phyloP scores from a whole-genome alignment of 2,888 invertebrate species.

The Nasonia oneida region DNA sequence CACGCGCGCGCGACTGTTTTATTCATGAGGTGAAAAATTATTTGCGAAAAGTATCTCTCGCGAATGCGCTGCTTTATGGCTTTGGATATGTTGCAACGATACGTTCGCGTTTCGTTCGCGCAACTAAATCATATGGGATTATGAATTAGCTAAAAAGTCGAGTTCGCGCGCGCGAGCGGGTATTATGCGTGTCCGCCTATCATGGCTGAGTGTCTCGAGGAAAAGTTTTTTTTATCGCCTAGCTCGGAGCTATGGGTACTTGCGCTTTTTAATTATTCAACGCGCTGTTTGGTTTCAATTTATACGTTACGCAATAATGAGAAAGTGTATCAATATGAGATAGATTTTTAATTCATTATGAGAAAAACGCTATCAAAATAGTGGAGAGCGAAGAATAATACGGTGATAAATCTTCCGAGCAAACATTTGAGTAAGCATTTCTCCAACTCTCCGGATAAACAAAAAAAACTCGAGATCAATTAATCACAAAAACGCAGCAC shows the following conservation, averaged over 20 bases:
- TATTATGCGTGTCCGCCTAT: neutral
- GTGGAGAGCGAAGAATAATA: neutral
- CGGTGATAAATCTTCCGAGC: neutral
- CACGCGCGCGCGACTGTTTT: neutral
- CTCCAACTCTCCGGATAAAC: too few species aligned
- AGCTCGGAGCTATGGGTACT: neutral
- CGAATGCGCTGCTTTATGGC: neutral
- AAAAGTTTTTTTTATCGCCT: neutral
- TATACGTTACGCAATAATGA: neutral
- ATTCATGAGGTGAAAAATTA: constrained; percentile 19
- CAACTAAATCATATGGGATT: constrained; percentile 12
- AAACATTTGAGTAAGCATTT: neutral
- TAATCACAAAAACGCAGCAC: neutral
- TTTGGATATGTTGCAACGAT: neutral
- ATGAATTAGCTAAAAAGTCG: neutral
- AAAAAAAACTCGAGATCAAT: neutral
- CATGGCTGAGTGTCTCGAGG: neutral
- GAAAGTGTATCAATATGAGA: too few species aligned
- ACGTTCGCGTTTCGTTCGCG: neutral
- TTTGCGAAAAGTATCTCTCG: constrained; percentile 16
- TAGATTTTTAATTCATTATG: too few species aligned
- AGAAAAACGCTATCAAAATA: neutral
- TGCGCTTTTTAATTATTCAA: neutral
- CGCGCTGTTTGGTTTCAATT: neutral
- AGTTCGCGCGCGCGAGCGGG: neutral